A percentile compares a stretch with the other conserved stretches of the same genome.
phyloP scores from a whole-genome alignment of 2,888 invertebrate genomes.

The Lasioglossum marginatum region DNA sequence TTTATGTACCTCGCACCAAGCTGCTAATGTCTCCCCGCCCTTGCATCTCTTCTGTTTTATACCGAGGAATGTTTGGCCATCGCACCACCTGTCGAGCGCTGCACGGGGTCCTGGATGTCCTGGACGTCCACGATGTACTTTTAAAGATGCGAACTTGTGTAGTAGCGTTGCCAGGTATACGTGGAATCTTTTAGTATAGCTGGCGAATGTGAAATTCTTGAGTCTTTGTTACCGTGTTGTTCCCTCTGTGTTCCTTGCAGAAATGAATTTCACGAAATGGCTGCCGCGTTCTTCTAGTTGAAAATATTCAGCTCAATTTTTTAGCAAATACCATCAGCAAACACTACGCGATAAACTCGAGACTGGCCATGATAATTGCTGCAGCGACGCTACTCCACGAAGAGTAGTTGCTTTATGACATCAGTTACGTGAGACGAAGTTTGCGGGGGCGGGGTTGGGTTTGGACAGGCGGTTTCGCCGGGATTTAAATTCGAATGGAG shows the following conservation, averaged over 20 bases:
- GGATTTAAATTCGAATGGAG: constrained; percentile 46
- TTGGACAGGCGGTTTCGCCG: constrained; percentile 16
- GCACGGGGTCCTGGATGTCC: not conserved
- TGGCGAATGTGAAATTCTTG: not conserved
- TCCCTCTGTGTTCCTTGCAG: not conserved
- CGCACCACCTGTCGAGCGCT: not conserved
- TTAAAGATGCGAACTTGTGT: not conserved
- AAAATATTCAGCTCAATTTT: not conserved
- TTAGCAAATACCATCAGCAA: not conserved
- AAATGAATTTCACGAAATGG: not conserved
- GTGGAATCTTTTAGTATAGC: not conserved
- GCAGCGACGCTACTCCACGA: not conserved
- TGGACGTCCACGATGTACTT: not conserved
- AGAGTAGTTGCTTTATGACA: constrained; percentile 13
- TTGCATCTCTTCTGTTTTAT: not conserved
- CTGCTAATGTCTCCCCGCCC: constrained; percentile 22
- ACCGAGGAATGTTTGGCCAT: constrained; percentile 5
- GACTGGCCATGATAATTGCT: constrained; percentile 11
- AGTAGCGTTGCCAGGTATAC: not conserved
- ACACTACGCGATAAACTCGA: not conserved
- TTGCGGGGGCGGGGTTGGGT: not conserved
- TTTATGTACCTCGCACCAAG: constrained; percentile 44
- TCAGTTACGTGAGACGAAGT: constrained; percentile 13
- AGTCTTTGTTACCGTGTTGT: not conserved
- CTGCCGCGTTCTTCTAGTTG: not conserved